These are phyloP conservation scores for Myotis lucifugus DNA, from an alignment of 2,113 vertebrate species.

Conservation along the genomic window DNA sequence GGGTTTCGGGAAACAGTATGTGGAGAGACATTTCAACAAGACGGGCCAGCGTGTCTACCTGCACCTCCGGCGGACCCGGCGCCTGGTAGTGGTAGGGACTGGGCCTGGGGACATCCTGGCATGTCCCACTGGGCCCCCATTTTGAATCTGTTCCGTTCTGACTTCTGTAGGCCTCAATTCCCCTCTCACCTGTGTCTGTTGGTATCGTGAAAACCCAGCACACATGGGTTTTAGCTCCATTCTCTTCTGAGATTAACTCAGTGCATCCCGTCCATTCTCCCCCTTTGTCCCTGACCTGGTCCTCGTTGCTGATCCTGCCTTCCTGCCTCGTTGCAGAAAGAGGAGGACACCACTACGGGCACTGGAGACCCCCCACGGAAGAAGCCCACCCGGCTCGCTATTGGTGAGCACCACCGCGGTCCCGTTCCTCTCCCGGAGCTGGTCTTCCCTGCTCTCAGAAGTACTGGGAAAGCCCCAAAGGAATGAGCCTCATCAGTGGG, in stretches of 20 bases:
- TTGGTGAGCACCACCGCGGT: constrained; percentile 85
- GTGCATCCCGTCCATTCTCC: background rate
- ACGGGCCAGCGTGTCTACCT: constrained; percentile 95
- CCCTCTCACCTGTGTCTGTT: background rate
- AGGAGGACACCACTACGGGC: constrained; percentile 91
- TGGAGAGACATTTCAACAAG: constrained; percentile 93
- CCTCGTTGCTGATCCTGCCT: background rate
- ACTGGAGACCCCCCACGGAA: constrained; percentile 97
- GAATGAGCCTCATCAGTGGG: background rate
- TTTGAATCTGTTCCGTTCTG: background rate
- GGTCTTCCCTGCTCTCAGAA: background rate
- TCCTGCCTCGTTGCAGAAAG: constrained; percentile 82
- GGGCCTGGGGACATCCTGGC: background rate
- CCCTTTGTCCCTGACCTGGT: background rate
- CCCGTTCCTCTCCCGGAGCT: fast-evolving
- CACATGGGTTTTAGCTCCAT: background rate
- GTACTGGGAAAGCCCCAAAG: background rate
- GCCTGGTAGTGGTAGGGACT: constrained; percentile 83
- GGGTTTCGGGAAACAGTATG: constrained; percentile 95
- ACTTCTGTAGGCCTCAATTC: background rate
- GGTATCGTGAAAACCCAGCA: background rate
- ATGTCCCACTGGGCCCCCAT: fast-evolving
- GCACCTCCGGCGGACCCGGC: constrained; percentile 94
- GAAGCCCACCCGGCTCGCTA: constrained; percentile 97
- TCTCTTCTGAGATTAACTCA: background rate